Evolutionary conservation across 1,140 invertebrate species (phyloP).

Genomic region (Drosophila grimshawi): DNA sequence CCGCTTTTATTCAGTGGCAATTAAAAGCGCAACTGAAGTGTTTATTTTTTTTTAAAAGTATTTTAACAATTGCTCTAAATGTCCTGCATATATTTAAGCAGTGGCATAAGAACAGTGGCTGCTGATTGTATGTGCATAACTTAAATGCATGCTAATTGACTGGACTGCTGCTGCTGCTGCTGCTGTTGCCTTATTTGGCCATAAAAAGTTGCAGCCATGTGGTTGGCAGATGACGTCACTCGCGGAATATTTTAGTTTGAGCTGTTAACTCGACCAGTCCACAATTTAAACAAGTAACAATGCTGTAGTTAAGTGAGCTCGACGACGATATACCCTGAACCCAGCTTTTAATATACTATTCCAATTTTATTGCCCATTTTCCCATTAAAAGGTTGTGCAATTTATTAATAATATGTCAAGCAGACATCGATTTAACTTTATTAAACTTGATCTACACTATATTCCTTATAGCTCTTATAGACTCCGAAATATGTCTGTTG

Average conservation of each 20-base stretch:
- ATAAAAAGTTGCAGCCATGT: slow-evolving; percentile 28
- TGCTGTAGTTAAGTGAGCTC: not conserved
- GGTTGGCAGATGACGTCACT: not conserved
- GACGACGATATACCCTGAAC: too few species aligned
- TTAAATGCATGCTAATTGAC: slow-evolving; percentile 62
- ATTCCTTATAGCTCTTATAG: too few species aligned
- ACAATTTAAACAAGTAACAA: slow-evolving; percentile 9
- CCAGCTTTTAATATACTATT: too few species aligned
- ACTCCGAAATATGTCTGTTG: too few species aligned
- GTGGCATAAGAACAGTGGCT: slow-evolving; percentile 45
- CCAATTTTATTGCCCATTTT: too few species aligned
- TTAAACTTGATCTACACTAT: too few species aligned
- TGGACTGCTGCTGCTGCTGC: slow-evolving; percentile 2
- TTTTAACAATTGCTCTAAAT: slow-evolving; percentile 47
- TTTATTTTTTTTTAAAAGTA: not conserved
- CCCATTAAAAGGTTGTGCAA: too few species aligned
- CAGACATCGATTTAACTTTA: too few species aligned
- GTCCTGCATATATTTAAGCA: slow-evolving; percentile 50
- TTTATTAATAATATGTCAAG: too few species aligned
- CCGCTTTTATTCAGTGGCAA: slow-evolving; percentile 38
- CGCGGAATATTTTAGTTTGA: slow-evolving; percentile 8
- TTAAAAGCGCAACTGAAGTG: slow-evolving; percentile 55
- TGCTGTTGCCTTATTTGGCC: not conserved
- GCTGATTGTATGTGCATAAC: slow-evolving; percentile 70
- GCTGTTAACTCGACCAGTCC: slow-evolving; percentile 35